Conservation (phyloP, 35 echinoderm and acorn worm species). For the Heliocidaris erythrogramma region DNA sequence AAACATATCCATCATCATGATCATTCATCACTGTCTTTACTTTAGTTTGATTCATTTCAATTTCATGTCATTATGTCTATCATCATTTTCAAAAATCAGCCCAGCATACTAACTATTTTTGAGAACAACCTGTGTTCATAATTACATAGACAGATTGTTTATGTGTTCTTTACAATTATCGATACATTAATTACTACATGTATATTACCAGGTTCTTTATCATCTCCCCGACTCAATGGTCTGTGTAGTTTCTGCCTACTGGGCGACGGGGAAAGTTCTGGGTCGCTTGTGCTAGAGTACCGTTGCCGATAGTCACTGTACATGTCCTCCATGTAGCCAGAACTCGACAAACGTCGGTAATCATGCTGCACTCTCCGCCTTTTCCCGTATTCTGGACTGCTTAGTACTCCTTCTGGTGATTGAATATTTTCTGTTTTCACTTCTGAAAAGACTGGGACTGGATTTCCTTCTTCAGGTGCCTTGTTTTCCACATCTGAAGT, state of each 20-base stretch:
- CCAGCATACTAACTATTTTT: too few relatives aligned
- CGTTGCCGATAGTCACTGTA: constrained; percentile 90
- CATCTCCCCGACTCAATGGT: not conserved
- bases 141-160: too few relatives aligned
- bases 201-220: not conserved
- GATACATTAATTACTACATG: not conserved
- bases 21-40: too few relatives aligned
- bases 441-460: constrained; percentile 35
- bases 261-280: constrained; percentile 81
- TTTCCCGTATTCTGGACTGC: constrained; percentile 79
- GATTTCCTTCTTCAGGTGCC: constrained; percentile 48
- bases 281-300: constrained; percentile 94
- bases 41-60: too few relatives aligned
- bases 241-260: constrained; percentile 50
- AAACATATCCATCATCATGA: too few relatives aligned
- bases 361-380: constrained; percentile 88
- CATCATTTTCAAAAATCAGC: too few relatives aligned
- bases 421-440: constrained; percentile 55
- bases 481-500: constrained; percentile 72
- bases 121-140: too few relatives aligned
- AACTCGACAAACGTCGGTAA: constrained; percentile 94
- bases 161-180: not conserved
- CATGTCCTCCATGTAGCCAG: constrained; percentile 90
- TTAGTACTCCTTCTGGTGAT: constrained; percentile 50
- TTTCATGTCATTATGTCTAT: too few relatives aligned